Evolutionary conservation across 2,113 vertebrate species (phyloP).

Genomic region (Natator depressus): DNA sequence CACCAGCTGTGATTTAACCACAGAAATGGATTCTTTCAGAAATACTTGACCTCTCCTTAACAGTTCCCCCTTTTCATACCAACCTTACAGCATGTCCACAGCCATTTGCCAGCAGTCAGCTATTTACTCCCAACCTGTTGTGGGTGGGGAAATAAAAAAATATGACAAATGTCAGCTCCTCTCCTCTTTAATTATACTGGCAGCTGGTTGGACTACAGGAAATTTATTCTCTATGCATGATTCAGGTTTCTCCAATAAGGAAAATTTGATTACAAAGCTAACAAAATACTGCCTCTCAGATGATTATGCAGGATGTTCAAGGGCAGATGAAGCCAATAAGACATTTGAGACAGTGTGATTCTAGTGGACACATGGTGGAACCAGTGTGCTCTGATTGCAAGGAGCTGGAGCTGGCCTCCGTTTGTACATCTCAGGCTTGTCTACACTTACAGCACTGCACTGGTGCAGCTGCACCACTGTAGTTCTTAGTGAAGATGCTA

Average conservation of each 20-base stretch:
- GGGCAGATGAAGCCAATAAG: neutral
- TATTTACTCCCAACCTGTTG: neutral
- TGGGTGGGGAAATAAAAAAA: neutral
- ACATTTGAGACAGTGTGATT: neutral
- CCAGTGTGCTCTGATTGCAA: neutral
- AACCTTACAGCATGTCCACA: neutral
- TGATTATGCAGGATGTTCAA: neutral
- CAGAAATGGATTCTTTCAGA: conserved; percentile 2
- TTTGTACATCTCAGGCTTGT: neutral
- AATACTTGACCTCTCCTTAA: neutral
- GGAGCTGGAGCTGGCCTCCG: neutral
- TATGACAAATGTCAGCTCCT: neutral
- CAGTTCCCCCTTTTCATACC: neutral
- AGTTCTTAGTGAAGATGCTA: neutral
- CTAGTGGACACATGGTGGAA: neutral
- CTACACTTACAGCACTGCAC: neutral
- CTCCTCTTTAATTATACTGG: neutral
- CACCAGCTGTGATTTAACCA: neutral
- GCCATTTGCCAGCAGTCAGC: neutral
- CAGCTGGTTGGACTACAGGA: neutral
- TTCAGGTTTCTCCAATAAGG: neutral
- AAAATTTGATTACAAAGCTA: neutral
- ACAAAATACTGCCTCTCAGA: neutral
- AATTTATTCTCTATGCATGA: neutral
- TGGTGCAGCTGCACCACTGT: neutral